phyloP scores from a whole-genome alignment of 2,113 vertebrate genomes.

The Ammospiza caudacuta region DNA sequence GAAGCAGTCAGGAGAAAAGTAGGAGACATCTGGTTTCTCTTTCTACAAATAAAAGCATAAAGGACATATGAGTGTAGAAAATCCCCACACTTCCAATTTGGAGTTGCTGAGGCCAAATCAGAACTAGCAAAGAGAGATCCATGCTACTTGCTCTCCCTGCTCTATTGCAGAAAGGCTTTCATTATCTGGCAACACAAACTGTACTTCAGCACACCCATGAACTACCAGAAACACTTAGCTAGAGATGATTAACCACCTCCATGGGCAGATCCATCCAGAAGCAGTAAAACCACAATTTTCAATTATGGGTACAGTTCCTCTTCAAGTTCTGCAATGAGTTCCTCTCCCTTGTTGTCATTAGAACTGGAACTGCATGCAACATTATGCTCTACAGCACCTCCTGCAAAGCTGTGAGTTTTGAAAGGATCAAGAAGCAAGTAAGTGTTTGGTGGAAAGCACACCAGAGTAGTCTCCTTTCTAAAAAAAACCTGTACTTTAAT shows the following conservation, averaged over 20 bases:
- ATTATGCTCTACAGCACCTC: neutral
- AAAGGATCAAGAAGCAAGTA: neutral
- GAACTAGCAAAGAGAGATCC: neutral
- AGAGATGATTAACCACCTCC: neutral
- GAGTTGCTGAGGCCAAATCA: neutral
- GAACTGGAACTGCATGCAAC: neutral
- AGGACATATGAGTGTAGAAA: neutral
- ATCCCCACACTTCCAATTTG: neutral
- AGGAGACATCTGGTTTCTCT: slow-evolving; percentile 82
- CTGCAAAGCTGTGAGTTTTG: neutral
- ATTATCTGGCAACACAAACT: neutral
- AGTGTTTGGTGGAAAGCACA: neutral
- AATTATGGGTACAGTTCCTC: neutral
- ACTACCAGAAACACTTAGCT: neutral
- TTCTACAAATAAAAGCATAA: slow-evolving; percentile 69
- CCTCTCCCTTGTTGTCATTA: neutral
- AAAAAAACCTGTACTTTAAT: neutral
- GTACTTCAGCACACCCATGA: neutral
- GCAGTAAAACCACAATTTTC: neutral
- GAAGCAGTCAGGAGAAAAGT: slow-evolving; percentile 90
- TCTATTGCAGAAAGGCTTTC: neutral
- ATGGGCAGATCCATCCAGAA: neutral
- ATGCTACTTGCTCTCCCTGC: neutral
- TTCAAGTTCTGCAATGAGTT: neutral
- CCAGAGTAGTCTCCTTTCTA: neutral